phyloP scores from a whole-genome alignment of 2,113 vertebrate species.

The Chloropsis hardwickii region DNA sequence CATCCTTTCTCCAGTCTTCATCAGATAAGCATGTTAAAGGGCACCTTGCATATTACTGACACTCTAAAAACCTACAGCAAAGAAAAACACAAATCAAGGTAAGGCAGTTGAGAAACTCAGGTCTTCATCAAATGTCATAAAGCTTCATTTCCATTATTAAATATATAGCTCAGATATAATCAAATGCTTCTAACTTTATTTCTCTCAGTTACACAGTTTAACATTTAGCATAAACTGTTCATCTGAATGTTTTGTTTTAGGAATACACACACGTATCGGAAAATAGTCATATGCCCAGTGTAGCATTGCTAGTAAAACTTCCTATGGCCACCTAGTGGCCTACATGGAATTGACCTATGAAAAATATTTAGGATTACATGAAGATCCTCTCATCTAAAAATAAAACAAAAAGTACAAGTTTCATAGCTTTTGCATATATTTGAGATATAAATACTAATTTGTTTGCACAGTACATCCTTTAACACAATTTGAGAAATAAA shows the following conservation, averaged over 20 bases:
- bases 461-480: conserved; percentile 76
- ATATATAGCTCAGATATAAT: conserved; percentile 21
- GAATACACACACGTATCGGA: background rate
- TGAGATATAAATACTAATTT: conserved; percentile 80
- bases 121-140: background rate
- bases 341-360: conserved; percentile 21
- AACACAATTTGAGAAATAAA: conserved; percentile 69
- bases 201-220: conserved; percentile 41
- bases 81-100: background rate
- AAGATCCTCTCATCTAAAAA: conserved; percentile 64
- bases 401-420: conserved; percentile 69
- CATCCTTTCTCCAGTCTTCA: background rate
- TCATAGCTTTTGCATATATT: conserved; percentile 75
- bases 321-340: conserved; percentile 56
- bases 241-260: background rate
- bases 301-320: conserved; percentile 32
- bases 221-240: conserved; percentile 42
- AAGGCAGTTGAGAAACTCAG: background rate
- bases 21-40: background rate
- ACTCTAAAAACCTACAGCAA: background rate
- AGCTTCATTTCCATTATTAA: background rate
- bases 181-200: conserved; percentile 52
- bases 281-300: conserved; percentile 19
- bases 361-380: conserved; percentile 25
- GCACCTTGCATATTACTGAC: background rate